Evolutionary conservation across 2,797 vertebrate genomes (phyloP), one percentile per base, ranked within the genome.

Genomic region (Sebastes oblongus): DNA sequence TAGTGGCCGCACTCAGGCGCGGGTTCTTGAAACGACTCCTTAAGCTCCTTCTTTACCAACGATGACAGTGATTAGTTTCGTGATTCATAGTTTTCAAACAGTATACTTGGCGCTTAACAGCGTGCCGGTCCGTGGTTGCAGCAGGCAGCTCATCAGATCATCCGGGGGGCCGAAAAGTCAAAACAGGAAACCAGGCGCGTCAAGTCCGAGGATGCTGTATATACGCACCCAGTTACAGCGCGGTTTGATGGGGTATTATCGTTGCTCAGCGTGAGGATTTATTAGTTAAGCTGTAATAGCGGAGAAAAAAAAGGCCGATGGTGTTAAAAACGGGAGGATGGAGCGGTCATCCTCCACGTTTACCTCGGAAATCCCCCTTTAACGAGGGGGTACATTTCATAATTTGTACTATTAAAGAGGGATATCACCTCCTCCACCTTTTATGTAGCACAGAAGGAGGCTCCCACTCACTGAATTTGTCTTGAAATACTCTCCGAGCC

Each of bases 401-500:
- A 78, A 86, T 78, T 80, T 88, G 75, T 82, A 14, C 80, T 24
- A 58, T 86, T 86, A 79, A 80, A 67, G 77, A 68, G 60, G 72
- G 16, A 50, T 13, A 34, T 56, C 25, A 34, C 55, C 77, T 59
- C 62, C 56, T 67, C 77, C 71, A 54, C 50, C 50, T 46, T 68
- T 67, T 22, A 80, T 73, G 29, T 71, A n/a, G 27, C 36, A 36
- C 46, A 9, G 9, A 66, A 22, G 24, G 58, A 56, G 32, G 58
- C 36, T 74, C 71, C 60, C 27, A 3, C 69, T 70, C 61, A 1
- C 52, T 9, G 75, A 61, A 69, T 24, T 55, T 12, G 66, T 30
- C 50, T 78, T 18, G 20, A 73, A 75, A 77, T 59, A 32, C 62
- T 67, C 58, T 39, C 30, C 1, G 27, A 75, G 58, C 67, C 70